Percentiles rank a stretch among this genome's conserved stretches.
phyloP scores from a whole-genome alignment of 1,140 invertebrate species.

The Tetranychus cinnabarinus region DNA sequence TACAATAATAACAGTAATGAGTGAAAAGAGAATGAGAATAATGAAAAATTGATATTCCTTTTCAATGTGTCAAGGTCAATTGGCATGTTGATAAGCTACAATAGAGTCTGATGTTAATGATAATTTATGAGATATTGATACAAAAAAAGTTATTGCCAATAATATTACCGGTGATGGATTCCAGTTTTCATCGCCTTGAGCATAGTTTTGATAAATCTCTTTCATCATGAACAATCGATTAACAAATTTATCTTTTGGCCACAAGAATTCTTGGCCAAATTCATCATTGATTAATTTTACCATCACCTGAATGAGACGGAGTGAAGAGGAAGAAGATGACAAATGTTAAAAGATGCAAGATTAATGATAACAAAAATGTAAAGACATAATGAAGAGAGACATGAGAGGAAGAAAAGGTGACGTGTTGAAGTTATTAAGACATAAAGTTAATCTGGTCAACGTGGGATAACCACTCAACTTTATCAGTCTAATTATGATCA shows the following conservation, averaged over 20 bases:
- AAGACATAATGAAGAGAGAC: no score
- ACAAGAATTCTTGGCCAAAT: conserved; percentile 31
- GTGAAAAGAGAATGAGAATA: neutral
- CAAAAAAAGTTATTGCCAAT: neutral
- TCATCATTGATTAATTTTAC: conserved; percentile 30
- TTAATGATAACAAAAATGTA: no score
- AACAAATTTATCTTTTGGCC: conserved; percentile 31
- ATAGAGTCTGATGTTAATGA: neutral
- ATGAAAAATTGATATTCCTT: no score
- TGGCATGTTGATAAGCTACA: no score
- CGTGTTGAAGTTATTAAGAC: no score
- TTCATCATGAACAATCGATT: conserved; percentile 35
- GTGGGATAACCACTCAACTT: neutral
- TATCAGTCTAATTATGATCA: no score
- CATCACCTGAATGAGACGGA: conserved; percentile 24
- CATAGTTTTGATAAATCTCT: conserved; percentile 34
- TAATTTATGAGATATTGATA: neutral
- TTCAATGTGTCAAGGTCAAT: neutral
- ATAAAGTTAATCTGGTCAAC: no score
- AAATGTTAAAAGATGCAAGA: no score
- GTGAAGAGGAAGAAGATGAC: no score
- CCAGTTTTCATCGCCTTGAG: conserved; percentile 29
- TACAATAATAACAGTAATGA: neutral
- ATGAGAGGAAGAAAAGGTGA: no score
- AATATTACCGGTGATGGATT: conserved; percentile 24